phyloP scores from a whole-genome alignment of 2,797 vertebrate species.

The Rhinogobio ventralis region DNA sequence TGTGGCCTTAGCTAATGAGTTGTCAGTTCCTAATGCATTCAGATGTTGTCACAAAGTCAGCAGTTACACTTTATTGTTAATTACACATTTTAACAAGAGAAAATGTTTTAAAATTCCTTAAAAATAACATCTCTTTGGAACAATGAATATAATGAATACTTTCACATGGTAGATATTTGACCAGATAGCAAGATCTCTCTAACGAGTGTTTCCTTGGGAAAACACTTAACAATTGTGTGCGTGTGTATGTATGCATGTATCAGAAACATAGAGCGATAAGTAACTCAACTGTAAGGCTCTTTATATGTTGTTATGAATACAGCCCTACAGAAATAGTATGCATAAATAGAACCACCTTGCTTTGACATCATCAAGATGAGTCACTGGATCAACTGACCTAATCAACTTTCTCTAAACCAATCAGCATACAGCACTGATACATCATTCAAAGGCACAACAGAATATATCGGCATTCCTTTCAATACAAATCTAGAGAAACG shows the following conservation, averaged over 20 bases:
- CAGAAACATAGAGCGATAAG: slow-evolving; percentile 11
- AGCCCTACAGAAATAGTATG: slow-evolving; percentile 16
- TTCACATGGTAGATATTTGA: neutral
- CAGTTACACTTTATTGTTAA: slow-evolving; percentile 23
- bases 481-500: slow-evolving; percentile 9
- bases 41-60: neutral
- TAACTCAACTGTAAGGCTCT: neutral
- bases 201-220: neutral
- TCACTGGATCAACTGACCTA: slow-evolving; percentile 4
- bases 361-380: slow-evolving; percentile 34
- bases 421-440: slow-evolving; percentile 11
- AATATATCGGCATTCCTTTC: neutral
- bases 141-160: neutral
- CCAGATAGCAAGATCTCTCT: neutral
- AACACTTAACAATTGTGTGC: neutral
- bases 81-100: slow-evolving; percentile 29
- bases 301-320: slow-evolving; percentile 30
- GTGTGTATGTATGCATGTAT: slow-evolving; percentile 6
- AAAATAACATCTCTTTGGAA: neutral
- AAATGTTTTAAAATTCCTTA: neutral
- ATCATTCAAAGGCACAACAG: neutral
- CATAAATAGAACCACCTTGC: slow-evolving; percentile 21
- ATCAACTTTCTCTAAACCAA: slow-evolving; percentile 32
- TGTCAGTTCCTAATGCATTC: neutral
- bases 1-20: neutral